These are phyloP conservation scores for Helicoverpa armigera DNA, from an alignment of 1,140 invertebrate genomes.

Conservation along the genomic window DNA sequence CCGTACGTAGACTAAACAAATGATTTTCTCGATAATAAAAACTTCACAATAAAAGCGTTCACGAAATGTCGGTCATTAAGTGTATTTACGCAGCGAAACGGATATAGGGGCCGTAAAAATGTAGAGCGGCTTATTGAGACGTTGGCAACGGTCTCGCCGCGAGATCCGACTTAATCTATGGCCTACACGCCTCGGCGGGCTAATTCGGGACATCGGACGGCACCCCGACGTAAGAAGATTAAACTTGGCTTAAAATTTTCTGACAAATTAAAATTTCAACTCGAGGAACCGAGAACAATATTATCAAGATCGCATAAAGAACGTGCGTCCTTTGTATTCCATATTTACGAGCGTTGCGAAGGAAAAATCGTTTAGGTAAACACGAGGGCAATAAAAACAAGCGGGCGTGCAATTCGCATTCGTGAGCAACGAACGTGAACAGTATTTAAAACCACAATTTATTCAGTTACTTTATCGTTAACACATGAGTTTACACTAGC, in stretches of 20 bases:
- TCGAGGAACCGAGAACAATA: conserved; percentile 63
- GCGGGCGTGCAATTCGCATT: conserved; percentile 64
- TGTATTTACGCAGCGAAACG: conserved; percentile 83
- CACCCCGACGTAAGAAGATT: conserved; percentile 63
- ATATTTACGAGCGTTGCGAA: conserved; percentile 67
- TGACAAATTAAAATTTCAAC: conserved; percentile 76
- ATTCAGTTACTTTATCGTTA: conserved; percentile 71
- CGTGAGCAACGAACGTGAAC: conserved; percentile 66
- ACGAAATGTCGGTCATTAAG: conserved; percentile 84
- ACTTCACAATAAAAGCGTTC: conserved; percentile 84
- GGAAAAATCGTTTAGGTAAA: conserved; percentile 74
- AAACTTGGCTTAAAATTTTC: conserved; percentile 64
- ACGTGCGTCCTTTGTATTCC: conserved; percentile 71
- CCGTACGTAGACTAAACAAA: conserved; percentile 83
- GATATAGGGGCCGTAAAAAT: conserved; percentile 83
- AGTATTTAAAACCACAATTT: conserved; percentile 70
- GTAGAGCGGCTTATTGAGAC: conserved; percentile 78
- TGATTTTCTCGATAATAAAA: conserved; percentile 83
- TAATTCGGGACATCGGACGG: conserved; percentile 61
- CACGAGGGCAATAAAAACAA: conserved; percentile 71
- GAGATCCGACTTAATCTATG: conserved; percentile 71
- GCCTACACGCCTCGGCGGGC: conserved; percentile 61
- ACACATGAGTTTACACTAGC: conserved; percentile 71
- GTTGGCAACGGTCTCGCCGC: conserved; percentile 72
- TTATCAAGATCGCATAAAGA: conserved; percentile 79